Evolutionary conservation across 2,888 invertebrate species (phyloP), one percentile per base, ranked within the genome.

Genomic region (Pristionchus entomophagus): DNA sequence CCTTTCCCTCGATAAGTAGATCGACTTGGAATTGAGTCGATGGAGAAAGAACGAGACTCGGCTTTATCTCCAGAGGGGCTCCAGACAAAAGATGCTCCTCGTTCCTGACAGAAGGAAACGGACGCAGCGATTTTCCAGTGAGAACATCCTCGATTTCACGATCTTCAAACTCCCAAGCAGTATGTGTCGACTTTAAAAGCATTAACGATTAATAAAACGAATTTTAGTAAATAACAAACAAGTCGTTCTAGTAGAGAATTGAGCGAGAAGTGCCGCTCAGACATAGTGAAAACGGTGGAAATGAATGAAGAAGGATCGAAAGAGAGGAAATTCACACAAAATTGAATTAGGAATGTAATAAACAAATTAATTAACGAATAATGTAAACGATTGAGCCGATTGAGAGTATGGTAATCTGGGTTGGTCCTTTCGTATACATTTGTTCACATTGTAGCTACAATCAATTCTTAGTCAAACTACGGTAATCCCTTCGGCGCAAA

Each of bases 171-270:
- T 38, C 45, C 41, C 82, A 59, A 41, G 82, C 82, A 19, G 82
- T 82, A 12, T 82, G 41, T 17, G 56, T 59, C 22, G 53, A 56
- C 82, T 82, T n/a, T n/a, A 32, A 26, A 82, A 59, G 35, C 4
- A 38, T 32, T 22, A 56, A 59, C 26, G 17, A 56, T 29, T 14
- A 81, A 26, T 17, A 38, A 41, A 35, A 82, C 14, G 41, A 59
- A 41, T 10, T 6, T n/a, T 22, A 38, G 59, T 45, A 51, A 29
- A 32, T 10, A 41, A 84, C 83, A 22, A 45, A 84, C 83, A 65
- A 84, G 83, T 32, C 53, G 41, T 45, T 84, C 83, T 49, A 84
- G 62, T 32, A 84, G 65, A 84, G 83, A 65, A 32, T 22, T 65
- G 3, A 84, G 83, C 32, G 83, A 84, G 49, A 29, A 32, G 19